Percentiles rank a stretch among this genome's conserved stretches.
phyloP scores from a whole-genome alignment of 2,797 vertebrate species.

The Ptychobarbus kaznakovi region DNA sequence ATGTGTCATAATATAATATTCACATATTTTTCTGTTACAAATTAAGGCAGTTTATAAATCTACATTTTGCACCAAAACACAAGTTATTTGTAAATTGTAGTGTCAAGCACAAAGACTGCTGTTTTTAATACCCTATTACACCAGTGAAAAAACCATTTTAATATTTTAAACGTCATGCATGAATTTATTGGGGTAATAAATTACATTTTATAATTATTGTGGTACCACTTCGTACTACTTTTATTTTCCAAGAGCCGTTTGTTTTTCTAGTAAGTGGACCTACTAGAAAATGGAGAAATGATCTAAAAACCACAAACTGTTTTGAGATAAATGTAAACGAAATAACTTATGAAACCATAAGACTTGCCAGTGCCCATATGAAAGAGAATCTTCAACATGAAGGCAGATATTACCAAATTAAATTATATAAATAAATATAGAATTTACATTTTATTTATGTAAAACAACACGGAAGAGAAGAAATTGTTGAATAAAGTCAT shows the following conservation, averaged over 20 bases:
- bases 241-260: background rate
- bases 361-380: background rate
- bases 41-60: background rate
- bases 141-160: background rate
- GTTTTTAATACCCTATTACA: background rate
- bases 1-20: background rate
- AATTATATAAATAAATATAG: background rate
- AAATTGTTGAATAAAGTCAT: too few relatives aligned
- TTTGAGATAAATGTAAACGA: background rate
- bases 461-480: background rate
- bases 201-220: background rate
- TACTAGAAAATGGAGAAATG: background rate
- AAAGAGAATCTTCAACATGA: background rate
- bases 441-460: background rate
- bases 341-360: background rate
- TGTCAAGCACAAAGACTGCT: background rate
- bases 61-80: background rate
- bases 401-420: background rate
- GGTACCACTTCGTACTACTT: background rate
- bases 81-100: background rate
- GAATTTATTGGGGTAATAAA: background rate
- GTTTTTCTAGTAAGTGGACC: background rate
- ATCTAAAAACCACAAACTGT: background rate
- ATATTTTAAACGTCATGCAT: background rate
- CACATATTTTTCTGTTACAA: background rate